Percentiles rank a stretch among this genome's conserved stretches.
phyloP scores from a whole-genome alignment of 1,140 invertebrate species.

The Eufriesea mexicana region DNA sequence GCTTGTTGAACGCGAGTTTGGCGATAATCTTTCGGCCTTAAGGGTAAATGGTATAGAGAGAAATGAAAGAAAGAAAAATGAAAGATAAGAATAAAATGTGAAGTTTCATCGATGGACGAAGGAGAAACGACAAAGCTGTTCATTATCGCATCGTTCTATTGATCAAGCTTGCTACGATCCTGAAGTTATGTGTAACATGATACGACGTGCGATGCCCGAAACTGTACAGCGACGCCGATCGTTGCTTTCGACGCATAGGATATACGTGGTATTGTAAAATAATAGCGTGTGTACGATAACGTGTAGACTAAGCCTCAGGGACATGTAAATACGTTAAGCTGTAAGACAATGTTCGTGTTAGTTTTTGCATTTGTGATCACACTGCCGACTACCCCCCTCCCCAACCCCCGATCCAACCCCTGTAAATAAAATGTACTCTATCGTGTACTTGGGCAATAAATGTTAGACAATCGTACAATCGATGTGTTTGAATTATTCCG shows the following conservation, averaged over 20 bases:
- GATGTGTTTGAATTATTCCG: background rate
- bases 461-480: slow-evolving; percentile 72
- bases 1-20: slow-evolving; percentile 5
- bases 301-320: slow-evolving; percentile 74
- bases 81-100: background rate
- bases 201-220: slow-evolving; percentile 41
- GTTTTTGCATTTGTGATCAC: slow-evolving; percentile 71
- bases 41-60: background rate
- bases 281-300: slow-evolving; percentile 67
- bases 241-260: slow-evolving; percentile 57
- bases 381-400: slow-evolving; percentile 27
- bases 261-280: slow-evolving; percentile 58
- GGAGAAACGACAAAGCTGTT: background rate
- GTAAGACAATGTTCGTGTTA: slow-evolving; percentile 64
- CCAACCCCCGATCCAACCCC: slow-evolving; percentile 21
- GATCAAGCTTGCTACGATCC: slow-evolving; percentile 44
- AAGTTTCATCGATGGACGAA: background rate
- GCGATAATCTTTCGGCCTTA: background rate
- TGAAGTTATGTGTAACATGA: slow-evolving; percentile 44
- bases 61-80: background rate
- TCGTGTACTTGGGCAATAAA: slow-evolving; percentile 75
- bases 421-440: slow-evolving; percentile 72
- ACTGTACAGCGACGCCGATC: slow-evolving; percentile 27
- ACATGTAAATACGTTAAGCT: slow-evolving; percentile 75
- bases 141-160: background rate